These are phyloP conservation scores for Trachemys scripta DNA, from an alignment of 2,113 vertebrate species.

Conservation along the genomic window DNA sequence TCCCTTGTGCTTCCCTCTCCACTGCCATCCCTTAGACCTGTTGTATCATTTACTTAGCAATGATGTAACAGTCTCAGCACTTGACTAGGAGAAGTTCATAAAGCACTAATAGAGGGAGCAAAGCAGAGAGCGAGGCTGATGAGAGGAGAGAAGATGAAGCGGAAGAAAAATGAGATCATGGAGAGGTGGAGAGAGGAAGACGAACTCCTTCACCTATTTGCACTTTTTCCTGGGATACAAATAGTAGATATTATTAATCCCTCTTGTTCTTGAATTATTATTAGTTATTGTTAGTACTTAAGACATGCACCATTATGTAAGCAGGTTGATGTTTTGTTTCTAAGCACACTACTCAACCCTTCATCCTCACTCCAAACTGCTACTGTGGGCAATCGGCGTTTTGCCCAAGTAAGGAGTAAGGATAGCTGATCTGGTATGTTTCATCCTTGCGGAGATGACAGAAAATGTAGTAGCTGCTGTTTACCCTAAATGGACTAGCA, in stretches of 20 bases:
- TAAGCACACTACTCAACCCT: not conserved
- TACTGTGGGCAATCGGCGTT: not conserved
- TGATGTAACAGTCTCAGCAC: not conserved
- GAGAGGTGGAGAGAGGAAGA: not conserved
- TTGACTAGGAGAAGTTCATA: not conserved
- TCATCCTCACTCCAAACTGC: not conserved
- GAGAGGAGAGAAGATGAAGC: not conserved
- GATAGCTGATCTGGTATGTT: not conserved
- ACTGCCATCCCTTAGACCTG: not conserved
- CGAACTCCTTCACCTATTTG: rapidly evolving
- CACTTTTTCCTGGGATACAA: not conserved
- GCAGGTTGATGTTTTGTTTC: not conserved
- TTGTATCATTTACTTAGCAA: not conserved
- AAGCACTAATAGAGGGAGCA: not conserved
- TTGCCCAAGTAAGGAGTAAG: not conserved
- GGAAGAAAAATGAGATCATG: not conserved
- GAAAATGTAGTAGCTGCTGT: not conserved
- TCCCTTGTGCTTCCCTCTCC: not conserved
- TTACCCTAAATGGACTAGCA: not conserved
- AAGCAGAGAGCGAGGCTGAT: not conserved
- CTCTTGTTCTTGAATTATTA: not conserved
- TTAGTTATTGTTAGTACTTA: not conserved
- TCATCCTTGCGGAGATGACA: not conserved
- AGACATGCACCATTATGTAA: not conserved
- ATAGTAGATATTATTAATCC: not conserved